A percentile compares a stretch with the other conserved stretches of the same genome.
Conservation (phyloP, 2,888 invertebrate species). For the Celastrina argiolus region DNA sequence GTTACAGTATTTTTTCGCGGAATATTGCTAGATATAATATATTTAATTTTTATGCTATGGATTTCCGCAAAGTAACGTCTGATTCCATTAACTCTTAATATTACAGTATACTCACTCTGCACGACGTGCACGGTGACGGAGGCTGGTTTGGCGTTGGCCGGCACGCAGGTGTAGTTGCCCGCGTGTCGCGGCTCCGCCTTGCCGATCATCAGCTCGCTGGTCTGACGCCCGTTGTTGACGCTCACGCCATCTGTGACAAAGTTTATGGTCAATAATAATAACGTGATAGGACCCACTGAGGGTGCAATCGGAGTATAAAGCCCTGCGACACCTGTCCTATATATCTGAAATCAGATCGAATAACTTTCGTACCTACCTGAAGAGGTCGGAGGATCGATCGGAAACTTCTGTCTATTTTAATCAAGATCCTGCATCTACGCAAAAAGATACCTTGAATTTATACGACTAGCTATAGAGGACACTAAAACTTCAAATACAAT, state of each 20-base stretch:
- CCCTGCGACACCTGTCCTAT: no score
- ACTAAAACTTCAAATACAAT: no score
- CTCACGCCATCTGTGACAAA: conserved; percentile 72
- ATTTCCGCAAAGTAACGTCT: no score
- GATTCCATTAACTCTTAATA: neutral
- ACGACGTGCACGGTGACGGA: conserved; percentile 86
- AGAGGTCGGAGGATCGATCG: neutral
- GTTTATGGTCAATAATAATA: no score
- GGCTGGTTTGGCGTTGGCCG: conserved; percentile 86
- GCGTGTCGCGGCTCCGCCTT: conserved; percentile 82
- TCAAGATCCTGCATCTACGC: neutral
- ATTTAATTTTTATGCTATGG: no score
- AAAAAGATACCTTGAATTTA: no score
- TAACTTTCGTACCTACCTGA: neutral
- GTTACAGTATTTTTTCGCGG: no score
- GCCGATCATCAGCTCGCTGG: conserved; percentile 82
- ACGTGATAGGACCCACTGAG: no score
- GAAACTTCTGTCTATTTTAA: neutral
- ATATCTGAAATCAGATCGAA: no score
- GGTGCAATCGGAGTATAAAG: no score
- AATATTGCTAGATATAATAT: no score
- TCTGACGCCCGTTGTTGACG: conserved; percentile 76
- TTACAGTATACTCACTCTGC: conserved; percentile 70
- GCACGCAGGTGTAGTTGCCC: conserved; percentile 90
- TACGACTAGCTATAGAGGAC: no score